Base-by-base conservation (phyloP, 1,140 invertebrate genomes). In the Dinothrombium tinctorium region DNA sequence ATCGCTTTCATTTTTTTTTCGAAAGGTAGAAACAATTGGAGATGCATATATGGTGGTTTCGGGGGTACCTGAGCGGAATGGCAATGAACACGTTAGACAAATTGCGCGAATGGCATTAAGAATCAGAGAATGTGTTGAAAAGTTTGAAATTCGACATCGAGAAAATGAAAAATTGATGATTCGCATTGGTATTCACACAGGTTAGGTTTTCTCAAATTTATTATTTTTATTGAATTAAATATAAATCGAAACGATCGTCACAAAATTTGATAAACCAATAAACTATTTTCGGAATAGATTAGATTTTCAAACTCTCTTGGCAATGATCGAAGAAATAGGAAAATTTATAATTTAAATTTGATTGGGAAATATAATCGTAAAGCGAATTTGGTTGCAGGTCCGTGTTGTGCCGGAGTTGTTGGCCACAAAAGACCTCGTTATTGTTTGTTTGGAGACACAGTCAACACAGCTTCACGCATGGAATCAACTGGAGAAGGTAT, bases 21-120 rank as follows among this genome's bases (percentile, higher is more conserved):
- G 96, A 58, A 98, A 98, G 70, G 87, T 89, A 32, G 87, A 94
- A 62, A 94, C 87, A 5, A 94, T 94, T 48, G 87, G 87, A 0
- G 89, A 96, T 57, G 87, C 87, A 2, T 95, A 96, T 58, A 92
- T 96, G 69, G 69, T 72, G 9, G 68, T 68, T 25, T 12, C 22
- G 11, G 37, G 37, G 24, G 7, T 25, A 12, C 24, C 22, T 2
- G 24, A 38, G 17, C n/a, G 9, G 17, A 25, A 38, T 25, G 33
- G 15, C 11, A 22, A 9, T 4, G 24, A 38, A n/a, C 22, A 38
- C 17, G 24, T 14, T 38, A 12, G 24, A 38, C 24, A 38, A 38
- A 25, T 38, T 14, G 37, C 37, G n/a, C 22, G 9, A 12, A 25
- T 38, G 22, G n/a, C 37, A 6, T 25, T 38, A 12, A 8, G 17